phyloP scores from a whole-genome alignment of 2,797 vertebrate species.

The Hemibagrus guttatus region DNA sequence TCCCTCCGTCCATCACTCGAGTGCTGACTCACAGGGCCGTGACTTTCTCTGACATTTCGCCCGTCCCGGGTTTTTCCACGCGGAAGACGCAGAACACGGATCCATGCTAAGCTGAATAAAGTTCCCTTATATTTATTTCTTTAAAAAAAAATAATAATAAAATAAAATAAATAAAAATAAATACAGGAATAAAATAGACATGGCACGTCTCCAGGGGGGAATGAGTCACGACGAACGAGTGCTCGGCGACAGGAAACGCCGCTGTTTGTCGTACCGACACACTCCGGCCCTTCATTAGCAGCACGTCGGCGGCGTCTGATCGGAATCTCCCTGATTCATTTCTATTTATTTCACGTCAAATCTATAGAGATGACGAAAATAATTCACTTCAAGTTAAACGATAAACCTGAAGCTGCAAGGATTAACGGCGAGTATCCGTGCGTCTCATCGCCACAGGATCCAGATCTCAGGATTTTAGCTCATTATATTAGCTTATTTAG shows the following conservation, averaged over 20 bases:
- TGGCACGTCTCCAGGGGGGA: background rate
- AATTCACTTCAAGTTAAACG: background rate
- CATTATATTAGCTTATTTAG: too few relatives aligned
- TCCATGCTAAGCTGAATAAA: background rate
- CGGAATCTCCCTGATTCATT: background rate
- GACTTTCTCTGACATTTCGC: slow-evolving; percentile 62
- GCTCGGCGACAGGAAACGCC: background rate
- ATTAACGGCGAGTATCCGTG: too few relatives aligned
- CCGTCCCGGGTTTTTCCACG: slow-evolving; percentile 48
- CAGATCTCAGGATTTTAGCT: too few relatives aligned
- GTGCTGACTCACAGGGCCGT: slow-evolving; percentile 64
- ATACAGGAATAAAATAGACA: background rate
- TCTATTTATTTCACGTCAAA: background rate
- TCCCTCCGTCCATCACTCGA: slow-evolving; percentile 19
- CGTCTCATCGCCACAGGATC: background rate
- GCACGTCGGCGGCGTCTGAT: too few relatives aligned
- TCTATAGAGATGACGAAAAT: accelerated
- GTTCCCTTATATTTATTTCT: background rate
- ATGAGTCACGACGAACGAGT: background rate
- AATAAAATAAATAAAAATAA: background rate
- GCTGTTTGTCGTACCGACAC: background rate
- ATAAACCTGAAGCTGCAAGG: background rate
- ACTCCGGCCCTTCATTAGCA: background rate
- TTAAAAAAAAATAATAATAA: background rate
- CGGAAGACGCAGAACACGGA: background rate